phyloP scores from a whole-genome alignment of 2,888 invertebrate species.

The Tanypteryx hageni region DNA sequence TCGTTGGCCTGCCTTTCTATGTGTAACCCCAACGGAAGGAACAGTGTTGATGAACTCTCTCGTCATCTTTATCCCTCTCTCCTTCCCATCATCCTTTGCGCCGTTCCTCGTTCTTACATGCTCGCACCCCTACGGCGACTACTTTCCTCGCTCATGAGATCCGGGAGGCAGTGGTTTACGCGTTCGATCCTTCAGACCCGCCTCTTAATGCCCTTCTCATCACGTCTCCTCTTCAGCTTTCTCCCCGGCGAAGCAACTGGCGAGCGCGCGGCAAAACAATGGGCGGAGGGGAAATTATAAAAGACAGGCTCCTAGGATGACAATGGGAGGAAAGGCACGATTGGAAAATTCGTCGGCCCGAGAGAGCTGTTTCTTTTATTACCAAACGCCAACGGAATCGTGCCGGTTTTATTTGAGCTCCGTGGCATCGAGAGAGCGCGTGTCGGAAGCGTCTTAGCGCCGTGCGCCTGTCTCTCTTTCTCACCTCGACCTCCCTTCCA shows the following conservation, averaged over 20 bases:
- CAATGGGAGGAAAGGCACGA: slow-evolving; percentile 29
- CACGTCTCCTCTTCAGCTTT: slow-evolving; percentile 66
- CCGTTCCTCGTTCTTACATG: slow-evolving; percentile 9
- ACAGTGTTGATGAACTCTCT: not conserved
- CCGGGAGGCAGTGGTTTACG: slow-evolving; percentile 47
- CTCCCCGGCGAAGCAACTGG: slow-evolving; percentile 65
- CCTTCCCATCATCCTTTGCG: not conserved
- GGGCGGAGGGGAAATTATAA: slow-evolving; percentile 21
- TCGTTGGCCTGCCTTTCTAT: not conserved
- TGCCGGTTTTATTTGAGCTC: not conserved
- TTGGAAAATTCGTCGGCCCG: not conserved
- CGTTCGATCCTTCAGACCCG: slow-evolving; percentile 31
- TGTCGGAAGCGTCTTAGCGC: not conserved
- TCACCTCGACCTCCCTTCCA: slow-evolving; percentile 14
- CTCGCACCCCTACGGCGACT: not conserved
- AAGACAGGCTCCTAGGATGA: not conserved
- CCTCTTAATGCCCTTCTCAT: slow-evolving; percentile 48
- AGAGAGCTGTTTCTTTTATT: not conserved
- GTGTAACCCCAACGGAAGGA: not conserved
- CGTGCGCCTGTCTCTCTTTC: not conserved
- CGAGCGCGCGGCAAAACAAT: slow-evolving; percentile 66
- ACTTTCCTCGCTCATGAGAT: not conserved
- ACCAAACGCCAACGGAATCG: not conserved
- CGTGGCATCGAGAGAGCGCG: not conserved
- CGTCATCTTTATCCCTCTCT: not conserved